These are phyloP conservation scores for Argyrosomus regius DNA, from an alignment of 2,797 vertebrate genomes.

Conservation along the genomic window DNA sequence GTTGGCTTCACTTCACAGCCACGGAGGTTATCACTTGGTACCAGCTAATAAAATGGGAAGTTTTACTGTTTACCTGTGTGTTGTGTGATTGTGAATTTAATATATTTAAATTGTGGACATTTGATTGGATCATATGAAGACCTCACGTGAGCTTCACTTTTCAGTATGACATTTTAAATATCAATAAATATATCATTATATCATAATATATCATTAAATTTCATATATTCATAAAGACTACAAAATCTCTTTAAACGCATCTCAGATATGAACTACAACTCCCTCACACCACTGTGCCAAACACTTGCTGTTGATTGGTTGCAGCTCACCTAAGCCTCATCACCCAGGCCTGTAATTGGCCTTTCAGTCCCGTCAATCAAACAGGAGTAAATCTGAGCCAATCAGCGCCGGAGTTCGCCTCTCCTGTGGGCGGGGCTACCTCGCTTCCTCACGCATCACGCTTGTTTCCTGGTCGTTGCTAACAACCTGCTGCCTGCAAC, in stretches of 20 bases:
- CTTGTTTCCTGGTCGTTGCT: conserved; percentile 72
- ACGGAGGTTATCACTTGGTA: too few relatives aligned
- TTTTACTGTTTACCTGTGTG: background rate
- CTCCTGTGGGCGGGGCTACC: conserved; percentile 63
- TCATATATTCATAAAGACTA: background rate
- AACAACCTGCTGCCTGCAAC: conserved; percentile 81
- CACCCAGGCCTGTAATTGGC: conserved; percentile 54
- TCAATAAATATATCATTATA: too few relatives aligned
- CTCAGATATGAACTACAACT: conserved; percentile 50
- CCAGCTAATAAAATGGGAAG: background rate
- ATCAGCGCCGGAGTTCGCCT: conserved; percentile 6
- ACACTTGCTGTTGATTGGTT: conserved; percentile 60
- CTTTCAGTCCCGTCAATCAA: conserved; percentile 55
- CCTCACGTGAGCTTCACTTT: background rate
- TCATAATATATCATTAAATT: too few relatives aligned
- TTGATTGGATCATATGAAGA: background rate
- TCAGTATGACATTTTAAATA: too few relatives aligned
- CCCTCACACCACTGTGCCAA: conserved; percentile 39
- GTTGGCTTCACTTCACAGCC: too few relatives aligned
- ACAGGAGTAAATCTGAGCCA: background rate
- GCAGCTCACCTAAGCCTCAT: conserved; percentile 24
- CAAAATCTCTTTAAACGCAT: background rate
- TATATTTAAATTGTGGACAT: background rate
- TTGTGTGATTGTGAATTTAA: background rate
- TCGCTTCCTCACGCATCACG: conserved; percentile 35